A percentile compares a stretch with the other conserved stretches of the same genome.
phyloP scores from a whole-genome alignment of 2,888 invertebrate genomes.

The Carcina quercana region DNA sequence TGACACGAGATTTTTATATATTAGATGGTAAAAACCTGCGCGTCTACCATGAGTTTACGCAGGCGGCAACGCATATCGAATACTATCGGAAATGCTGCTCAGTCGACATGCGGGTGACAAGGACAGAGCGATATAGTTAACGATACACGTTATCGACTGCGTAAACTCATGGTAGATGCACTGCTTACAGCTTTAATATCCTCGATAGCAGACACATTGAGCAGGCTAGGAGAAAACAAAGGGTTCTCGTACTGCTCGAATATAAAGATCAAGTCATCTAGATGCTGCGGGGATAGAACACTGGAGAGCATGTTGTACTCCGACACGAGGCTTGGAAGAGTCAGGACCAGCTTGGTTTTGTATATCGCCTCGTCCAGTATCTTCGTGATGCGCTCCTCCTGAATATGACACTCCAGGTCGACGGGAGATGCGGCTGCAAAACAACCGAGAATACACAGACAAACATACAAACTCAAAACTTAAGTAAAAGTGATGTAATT shows the following conservation, averaged over 20 bases:
- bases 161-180: no score
- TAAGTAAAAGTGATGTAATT: no score
- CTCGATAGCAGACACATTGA: conserved; percentile 53
- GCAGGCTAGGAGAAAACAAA: conserved; percentile 43
- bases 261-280: conserved; percentile 56
- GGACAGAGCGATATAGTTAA: no score
- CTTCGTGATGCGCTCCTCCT: conserved; percentile 68
- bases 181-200: conserved; percentile 54
- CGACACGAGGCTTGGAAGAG: conserved; percentile 47
- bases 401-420: conserved; percentile 68
- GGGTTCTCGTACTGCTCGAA: conserved; percentile 65
- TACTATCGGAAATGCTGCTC: no score
- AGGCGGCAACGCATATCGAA: no score
- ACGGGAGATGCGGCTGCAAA: conserved; percentile 48
- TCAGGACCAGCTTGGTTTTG: conserved; percentile 59
- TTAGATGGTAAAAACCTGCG: no score
- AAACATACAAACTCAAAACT: no score
- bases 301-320: conserved; percentile 43
- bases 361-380: conserved; percentile 64
- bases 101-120: no score
- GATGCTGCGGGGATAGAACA: conserved; percentile 38
- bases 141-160: no score
- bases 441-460: no score
- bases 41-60: no score
- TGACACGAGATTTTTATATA: no score